These are phyloP conservation scores for Formica aserva DNA, from an alignment of 2,888 invertebrate genomes.

Conservation along the genomic window DNA sequence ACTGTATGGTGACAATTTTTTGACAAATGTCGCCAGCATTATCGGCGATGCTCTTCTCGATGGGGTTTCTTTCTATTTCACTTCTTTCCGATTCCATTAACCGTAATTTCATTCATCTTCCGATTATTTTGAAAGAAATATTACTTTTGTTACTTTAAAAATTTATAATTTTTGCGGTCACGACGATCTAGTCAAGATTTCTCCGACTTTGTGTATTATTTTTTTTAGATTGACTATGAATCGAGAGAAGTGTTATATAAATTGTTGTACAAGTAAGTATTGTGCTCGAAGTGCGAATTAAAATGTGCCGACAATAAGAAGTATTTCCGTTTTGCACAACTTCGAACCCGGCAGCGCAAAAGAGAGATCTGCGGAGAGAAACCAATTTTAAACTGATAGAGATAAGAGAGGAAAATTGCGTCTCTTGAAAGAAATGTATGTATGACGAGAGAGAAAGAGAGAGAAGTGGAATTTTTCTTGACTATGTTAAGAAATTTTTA, in stretches of 20 bases:
- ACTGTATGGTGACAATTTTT: conserved; percentile 79
- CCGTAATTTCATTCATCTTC: background rate
- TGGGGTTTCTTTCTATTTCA: conserved; percentile 43
- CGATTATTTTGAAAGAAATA: background rate
- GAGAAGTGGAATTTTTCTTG: background rate
- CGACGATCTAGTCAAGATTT: background rate
- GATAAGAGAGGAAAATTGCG: conserved; percentile 3
- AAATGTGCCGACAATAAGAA: background rate
- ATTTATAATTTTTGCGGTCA: background rate
- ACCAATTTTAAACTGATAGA: background rate
- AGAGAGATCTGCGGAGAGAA: background rate
- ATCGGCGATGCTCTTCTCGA: conserved; percentile 47
- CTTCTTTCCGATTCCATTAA: conserved; percentile 31
- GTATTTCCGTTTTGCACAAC: background rate
- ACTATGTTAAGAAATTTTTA: conserved; percentile 9
- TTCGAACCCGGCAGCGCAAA: background rate
- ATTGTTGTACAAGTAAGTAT: conserved; percentile 43
- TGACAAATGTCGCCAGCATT: conserved; percentile 20
- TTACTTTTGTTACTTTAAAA: background rate
- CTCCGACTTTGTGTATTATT: background rate
- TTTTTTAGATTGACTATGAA: background rate
- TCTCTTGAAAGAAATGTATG: conserved; percentile 12
- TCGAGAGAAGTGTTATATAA: conserved; percentile 13
- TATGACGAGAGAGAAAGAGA: conserved; percentile 13
- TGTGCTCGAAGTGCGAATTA: conserved; percentile 7